phyloP scores from a whole-genome alignment of 2,113 vertebrate species.

The Thamnaconus septentrionalis region DNA sequence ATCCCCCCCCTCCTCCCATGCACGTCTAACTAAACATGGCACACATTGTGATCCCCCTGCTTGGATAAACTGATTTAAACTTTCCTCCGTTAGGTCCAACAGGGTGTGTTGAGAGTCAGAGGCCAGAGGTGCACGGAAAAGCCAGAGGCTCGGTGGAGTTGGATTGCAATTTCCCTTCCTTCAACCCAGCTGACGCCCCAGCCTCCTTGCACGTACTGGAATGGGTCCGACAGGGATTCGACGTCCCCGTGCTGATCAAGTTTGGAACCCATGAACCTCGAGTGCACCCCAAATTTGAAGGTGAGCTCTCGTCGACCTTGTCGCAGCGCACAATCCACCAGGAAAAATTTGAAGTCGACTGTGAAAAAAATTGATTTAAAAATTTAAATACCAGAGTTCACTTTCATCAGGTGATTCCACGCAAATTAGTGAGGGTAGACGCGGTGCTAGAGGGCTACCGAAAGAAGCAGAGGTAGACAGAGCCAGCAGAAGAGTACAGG shows the following conservation, averaged over 20 bases:
- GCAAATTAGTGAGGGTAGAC: no score
- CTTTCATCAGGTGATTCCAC: no score
- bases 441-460: no score
- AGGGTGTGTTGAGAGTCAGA: slow-evolving; percentile 22
- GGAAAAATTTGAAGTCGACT: not conserved
- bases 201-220: slow-evolving; percentile 86
- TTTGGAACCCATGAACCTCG: slow-evolving; percentile 86
- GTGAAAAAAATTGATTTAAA: no score
- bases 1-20: not conserved
- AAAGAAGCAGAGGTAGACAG: no score
- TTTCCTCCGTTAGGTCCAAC: slow-evolving; percentile 10
- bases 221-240: slow-evolving; percentile 88
- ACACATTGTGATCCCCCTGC: no score
- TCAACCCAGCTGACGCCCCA: slow-evolving; percentile 43
- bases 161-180: slow-evolving; percentile 77
- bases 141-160: slow-evolving; percentile 79
- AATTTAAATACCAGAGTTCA: no score
- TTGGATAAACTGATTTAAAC: not conserved
- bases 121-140: slow-evolving; percentile 74
- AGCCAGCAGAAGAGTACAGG: no score
- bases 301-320: slow-evolving; percentile 68
- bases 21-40: not conserved
- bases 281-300: slow-evolving; percentile 86
- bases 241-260: slow-evolving; percentile 90
- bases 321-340: not conserved